A percentile compares a stretch with the other conserved stretches of the same genome.
Evolutionary conservation across 2,113 vertebrate genomes (phyloP).

Genomic region (Gulo gulo): DNA sequence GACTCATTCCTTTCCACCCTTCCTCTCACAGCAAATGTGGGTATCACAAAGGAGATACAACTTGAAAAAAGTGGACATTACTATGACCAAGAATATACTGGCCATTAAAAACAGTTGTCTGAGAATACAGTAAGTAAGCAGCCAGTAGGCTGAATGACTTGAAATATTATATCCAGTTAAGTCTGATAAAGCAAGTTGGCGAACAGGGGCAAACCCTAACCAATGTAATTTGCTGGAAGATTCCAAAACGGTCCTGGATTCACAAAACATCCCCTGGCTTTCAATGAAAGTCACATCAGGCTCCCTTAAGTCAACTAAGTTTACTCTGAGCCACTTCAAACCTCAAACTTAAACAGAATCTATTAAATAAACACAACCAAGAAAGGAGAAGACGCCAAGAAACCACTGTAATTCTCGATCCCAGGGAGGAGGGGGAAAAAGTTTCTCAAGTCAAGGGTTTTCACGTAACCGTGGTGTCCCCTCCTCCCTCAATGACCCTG

Average conservation of each 20-base stretch:
- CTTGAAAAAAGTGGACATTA: background rate
- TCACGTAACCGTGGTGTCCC: background rate
- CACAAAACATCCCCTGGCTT: slow-evolving; percentile 2
- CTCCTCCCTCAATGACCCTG: background rate
- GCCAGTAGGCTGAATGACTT: background rate
- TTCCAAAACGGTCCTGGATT: background rate
- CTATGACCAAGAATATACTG: background rate
- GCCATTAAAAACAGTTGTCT: background rate
- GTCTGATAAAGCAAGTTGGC: background rate
- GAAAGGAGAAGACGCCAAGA: slow-evolving; percentile 59
- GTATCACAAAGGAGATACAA: background rate
- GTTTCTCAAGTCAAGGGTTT: slow-evolving; percentile 13
- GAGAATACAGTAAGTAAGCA: background rate
- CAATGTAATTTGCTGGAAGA: background rate
- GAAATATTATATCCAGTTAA: slow-evolving; percentile 34
- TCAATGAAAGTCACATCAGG: slow-evolving; percentile 38
- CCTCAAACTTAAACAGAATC: slow-evolving; percentile 72
- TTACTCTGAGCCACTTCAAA: slow-evolving; percentile 73
- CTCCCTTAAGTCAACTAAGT: slow-evolving; percentile 46
- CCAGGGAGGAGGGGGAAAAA: background rate
- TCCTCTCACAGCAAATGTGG: background rate
- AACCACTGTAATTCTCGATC: slow-evolving; percentile 31
- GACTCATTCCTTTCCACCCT: background rate
- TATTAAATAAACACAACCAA: slow-evolving; percentile 73
- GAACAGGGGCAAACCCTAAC: background rate